These are phyloP conservation scores for Triplophysa siluroides DNA, from an alignment of 2,113 vertebrate species.

Conservation along the genomic window DNA sequence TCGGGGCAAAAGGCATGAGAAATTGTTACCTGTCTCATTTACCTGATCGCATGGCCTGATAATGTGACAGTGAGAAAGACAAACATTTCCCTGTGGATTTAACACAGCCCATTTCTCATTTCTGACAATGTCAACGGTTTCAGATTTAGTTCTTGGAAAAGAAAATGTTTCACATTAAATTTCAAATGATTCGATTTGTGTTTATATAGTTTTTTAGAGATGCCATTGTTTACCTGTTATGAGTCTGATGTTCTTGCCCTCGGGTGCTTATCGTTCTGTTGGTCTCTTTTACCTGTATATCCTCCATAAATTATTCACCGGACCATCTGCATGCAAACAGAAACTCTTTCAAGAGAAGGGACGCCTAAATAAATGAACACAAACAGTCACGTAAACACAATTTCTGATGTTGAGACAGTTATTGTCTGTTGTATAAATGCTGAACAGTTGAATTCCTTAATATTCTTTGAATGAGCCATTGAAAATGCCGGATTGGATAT, in stretches of 20 bases:
- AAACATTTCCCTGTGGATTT: constrained; percentile 19
- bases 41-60: constrained; percentile 72
- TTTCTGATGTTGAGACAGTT: constrained; percentile 68
- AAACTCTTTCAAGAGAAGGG: constrained; percentile 78
- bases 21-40: constrained; percentile 69
- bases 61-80: constrained; percentile 51
- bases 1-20: constrained; percentile 54
- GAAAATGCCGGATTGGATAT: neutral
- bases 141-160: too few species aligned
- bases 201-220: neutral
- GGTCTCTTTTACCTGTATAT: constrained; percentile 84
- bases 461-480: neutral
- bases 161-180: too few species aligned
- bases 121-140: too few species aligned
- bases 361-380: constrained; percentile 82
- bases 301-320: constrained; percentile 84
- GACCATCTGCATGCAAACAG: constrained; percentile 81
- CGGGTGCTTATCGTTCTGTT: constrained; percentile 65
- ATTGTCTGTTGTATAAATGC: neutral
- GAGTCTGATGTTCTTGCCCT: neutral
- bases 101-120: neutral
- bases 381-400: constrained; percentile 74
- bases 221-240: neutral
- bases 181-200: too few species aligned
- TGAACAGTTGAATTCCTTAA: neutral